Percentiles rank a stretch among this genome's conserved stretches.
phyloP scores from a whole-genome alignment of 2,113 vertebrate genomes.

The Galbula dea region DNA sequence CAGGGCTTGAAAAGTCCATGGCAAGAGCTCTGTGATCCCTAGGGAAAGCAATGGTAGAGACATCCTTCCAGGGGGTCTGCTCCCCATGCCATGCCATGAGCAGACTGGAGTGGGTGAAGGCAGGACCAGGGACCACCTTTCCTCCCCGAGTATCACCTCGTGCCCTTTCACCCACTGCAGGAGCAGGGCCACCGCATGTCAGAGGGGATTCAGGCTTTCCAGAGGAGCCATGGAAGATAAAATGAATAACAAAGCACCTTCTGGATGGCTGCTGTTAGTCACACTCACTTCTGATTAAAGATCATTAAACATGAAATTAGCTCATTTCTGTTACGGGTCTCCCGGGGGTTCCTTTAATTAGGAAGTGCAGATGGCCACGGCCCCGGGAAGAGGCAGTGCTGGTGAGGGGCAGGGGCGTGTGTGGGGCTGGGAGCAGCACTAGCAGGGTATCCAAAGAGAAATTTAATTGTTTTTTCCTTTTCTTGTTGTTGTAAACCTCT shows the following conservation, averaged over 20 bases:
- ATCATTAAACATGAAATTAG: conserved; percentile 83
- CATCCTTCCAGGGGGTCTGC: neutral
- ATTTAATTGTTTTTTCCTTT: conserved; percentile 31
- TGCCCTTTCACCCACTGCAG: neutral
- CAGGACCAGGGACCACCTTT: neutral
- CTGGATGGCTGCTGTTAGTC: conserved; percentile 68
- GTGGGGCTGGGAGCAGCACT: accelerated
- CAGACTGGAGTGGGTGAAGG: neutral
- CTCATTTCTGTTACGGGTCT: conserved; percentile 74
- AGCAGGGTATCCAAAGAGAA: neutral
- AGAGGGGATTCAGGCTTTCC: neutral
- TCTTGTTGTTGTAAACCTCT: conserved; percentile 67
- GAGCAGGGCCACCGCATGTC: neutral
- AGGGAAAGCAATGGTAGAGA: neutral
- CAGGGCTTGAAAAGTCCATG: neutral
- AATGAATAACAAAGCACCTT: conserved; percentile 66
- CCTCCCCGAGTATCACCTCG: neutral
- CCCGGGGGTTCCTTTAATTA: conserved; percentile 68
- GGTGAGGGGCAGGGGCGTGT: neutral
- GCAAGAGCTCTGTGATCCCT: neutral
- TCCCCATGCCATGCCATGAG: neutral
- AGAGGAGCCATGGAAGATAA: neutral
- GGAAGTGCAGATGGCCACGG: conserved; percentile 69
- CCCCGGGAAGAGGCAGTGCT: neutral
- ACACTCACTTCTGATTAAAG: conserved; percentile 77